These are phyloP conservation scores for Nannoperca australis DNA, from an alignment of 2,797 vertebrate species.

Conservation along the genomic window DNA sequence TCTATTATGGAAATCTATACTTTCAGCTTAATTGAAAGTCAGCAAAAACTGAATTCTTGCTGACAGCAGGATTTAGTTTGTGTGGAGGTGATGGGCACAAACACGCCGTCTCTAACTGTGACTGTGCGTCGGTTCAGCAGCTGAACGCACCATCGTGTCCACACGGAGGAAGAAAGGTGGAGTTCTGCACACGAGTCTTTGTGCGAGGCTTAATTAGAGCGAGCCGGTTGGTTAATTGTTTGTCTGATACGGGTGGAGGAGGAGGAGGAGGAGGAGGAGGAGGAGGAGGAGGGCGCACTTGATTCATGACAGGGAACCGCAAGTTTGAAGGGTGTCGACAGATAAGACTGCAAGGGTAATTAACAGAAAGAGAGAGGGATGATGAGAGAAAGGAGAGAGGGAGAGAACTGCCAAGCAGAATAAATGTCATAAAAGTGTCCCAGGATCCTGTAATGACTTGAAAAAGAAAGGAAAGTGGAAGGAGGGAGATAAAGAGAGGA, in stretches of 20 bases:
- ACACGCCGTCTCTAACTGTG: neutral
- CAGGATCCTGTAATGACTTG: slow-evolving; percentile 70
- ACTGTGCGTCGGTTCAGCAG: neutral
- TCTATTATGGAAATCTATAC: neutral
- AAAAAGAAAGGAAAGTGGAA: slow-evolving; percentile 58
- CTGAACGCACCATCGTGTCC: slow-evolving; percentile 7
- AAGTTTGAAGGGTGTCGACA: slow-evolving; percentile 78
- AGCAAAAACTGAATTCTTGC: neutral
- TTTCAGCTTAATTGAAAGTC: slow-evolving; percentile 1
- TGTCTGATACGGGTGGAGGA: slow-evolving; percentile 57
- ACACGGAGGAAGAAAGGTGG: slow-evolving; percentile 38
- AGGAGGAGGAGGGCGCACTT: slow-evolving; percentile 50
- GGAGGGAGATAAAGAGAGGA: slow-evolving; percentile 70
- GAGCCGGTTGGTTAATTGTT: slow-evolving; percentile 73
- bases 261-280: slow-evolving; percentile 25
- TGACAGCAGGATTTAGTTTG: neutral
- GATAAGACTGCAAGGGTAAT: slow-evolving; percentile 82
- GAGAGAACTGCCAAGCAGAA: slow-evolving; percentile 64
- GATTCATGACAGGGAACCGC: slow-evolving; percentile 77
- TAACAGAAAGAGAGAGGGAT: slow-evolving; percentile 76
- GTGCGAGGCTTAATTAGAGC: slow-evolving; percentile 64
- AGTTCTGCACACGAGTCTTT: slow-evolving; percentile 37
- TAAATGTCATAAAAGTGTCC: slow-evolving; percentile 79
- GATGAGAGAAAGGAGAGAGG: slow-evolving; percentile 47
- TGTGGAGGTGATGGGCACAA: too few relatives aligned